Evolutionary conservation across 2,113 vertebrate species (phyloP).

Genomic region (Mus musculus): DNA sequence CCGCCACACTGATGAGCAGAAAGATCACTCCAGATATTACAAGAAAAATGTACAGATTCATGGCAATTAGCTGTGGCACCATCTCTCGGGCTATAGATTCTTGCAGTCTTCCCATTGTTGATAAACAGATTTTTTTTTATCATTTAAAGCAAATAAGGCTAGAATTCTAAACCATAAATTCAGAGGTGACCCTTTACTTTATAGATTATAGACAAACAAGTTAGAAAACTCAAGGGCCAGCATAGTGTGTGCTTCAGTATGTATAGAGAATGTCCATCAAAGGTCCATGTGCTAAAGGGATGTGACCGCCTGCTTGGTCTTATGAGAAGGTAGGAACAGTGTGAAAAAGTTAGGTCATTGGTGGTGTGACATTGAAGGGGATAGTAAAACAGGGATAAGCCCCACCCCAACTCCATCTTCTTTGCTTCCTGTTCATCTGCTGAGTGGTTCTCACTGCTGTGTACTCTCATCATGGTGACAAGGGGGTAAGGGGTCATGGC

Average conservation of each 20-base stretch:
- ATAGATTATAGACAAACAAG: background rate
- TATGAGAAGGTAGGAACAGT: background rate
- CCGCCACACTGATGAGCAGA: background rate
- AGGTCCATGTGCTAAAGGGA: background rate
- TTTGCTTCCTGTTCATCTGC: background rate
- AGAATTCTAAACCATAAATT: background rate
- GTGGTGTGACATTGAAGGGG: background rate
- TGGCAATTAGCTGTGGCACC: background rate
- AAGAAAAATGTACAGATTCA: constrained; percentile 18
- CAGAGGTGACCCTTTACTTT: background rate
- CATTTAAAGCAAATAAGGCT: background rate
- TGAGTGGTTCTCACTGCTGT: background rate
- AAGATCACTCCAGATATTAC: constrained; percentile 13
- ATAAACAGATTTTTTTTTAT: constrained; percentile 22
- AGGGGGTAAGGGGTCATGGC: background rate
- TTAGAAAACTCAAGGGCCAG: background rate
- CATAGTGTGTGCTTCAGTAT: background rate
- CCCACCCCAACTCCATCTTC: background rate
- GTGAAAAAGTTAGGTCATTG: background rate
- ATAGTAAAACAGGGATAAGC: background rate
- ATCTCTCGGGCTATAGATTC: background rate
- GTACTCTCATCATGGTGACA: background rate
- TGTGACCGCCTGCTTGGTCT: background rate
- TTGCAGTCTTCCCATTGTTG: constrained; percentile 2
- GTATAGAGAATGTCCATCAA: background rate